A percentile compares a stretch with the other conserved stretches of the same genome.
Conservation (phyloP, 2,113 vertebrate genomes). For the Litocranius walleri region DNA sequence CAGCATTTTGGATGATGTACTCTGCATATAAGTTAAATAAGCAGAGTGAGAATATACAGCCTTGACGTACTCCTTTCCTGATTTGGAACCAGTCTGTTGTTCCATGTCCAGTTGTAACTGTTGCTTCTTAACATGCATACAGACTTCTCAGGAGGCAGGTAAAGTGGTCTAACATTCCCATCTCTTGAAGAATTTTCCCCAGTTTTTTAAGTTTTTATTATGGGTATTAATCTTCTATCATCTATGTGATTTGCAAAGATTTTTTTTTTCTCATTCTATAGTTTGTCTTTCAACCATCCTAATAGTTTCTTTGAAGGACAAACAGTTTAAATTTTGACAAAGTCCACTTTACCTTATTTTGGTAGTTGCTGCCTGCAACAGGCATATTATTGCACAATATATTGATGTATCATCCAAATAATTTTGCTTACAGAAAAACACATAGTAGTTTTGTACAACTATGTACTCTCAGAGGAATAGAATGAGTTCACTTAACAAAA, state of each 20-base stretch:
- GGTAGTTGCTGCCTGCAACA: background rate
- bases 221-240: background rate
- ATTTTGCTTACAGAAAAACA: background rate
- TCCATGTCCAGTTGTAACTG: background rate
- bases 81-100: background rate
- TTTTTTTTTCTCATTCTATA: background rate
- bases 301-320: background rate
- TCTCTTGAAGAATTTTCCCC: background rate
- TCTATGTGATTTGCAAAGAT: background rate
- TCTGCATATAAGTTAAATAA: background rate
- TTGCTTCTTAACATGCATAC: background rate
- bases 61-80: background rate
- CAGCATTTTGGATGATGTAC: background rate
- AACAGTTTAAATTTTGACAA: background rate
- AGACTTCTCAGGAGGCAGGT: background rate
- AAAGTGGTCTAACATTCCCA: background rate
- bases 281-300: background rate
- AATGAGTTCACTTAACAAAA: background rate
- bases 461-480: background rate
- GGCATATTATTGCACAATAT: background rate
- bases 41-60: background rate
- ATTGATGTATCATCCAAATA: background rate
- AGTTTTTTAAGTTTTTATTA: background rate
- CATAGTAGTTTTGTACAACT: background rate
- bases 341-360: background rate